Conservation (phyloP, 2,113 vertebrate genomes). For the Anser brachyrhynchus region DNA sequence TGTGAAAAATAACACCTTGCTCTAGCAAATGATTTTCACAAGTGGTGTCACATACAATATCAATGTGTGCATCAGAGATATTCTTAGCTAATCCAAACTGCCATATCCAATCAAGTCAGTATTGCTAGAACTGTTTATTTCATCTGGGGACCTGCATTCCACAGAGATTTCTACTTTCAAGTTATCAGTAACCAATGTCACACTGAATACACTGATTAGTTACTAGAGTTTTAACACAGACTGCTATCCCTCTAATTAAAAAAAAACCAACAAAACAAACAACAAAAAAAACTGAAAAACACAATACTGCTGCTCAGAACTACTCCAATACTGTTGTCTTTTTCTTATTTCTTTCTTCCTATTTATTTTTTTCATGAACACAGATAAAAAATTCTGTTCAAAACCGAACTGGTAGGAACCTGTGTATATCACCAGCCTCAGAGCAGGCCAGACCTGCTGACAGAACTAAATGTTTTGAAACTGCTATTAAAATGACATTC, state of each 20-base stretch:
- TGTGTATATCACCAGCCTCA: not conserved
- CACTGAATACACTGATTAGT: not conserved
- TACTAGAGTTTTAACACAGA: not conserved
- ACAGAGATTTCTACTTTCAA: not conserved
- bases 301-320: not conserved
- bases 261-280: not conserved
- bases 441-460: not conserved
- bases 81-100: not conserved
- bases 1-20: not conserved
- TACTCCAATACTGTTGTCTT: not conserved
- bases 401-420: not conserved
- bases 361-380: not conserved
- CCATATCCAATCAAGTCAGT: not conserved
- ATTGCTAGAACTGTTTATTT: not conserved
- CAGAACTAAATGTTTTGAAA: not conserved
- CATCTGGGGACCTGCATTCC: not conserved
- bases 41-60: not conserved
- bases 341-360: not conserved
- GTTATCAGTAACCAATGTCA: not conserved
- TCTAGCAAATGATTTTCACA: not conserved
- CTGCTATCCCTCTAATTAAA: not conserved
- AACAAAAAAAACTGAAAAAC: not conserved
- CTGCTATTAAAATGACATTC: not conserved
- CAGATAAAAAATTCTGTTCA: not conserved
- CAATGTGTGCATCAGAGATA: fast-evolving